Evolutionary conservation across 1,140 invertebrate genomes (phyloP).

Genomic region (Sitobion miscanthi): DNA sequence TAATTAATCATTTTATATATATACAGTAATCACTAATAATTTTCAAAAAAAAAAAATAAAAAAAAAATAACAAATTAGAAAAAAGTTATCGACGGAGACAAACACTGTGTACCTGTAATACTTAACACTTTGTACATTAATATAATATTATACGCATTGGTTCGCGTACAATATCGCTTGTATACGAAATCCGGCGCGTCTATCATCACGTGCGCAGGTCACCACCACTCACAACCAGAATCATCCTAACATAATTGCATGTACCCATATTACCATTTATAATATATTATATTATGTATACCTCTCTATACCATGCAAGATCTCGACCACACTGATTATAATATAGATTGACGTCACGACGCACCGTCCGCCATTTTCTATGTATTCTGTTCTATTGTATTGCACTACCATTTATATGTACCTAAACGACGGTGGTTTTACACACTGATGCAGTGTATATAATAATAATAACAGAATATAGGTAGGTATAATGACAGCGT

Average conservation of each 20-base stretch:
- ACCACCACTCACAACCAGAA: background rate
- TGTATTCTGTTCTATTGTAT: slow-evolving; percentile 24
- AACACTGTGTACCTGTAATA: background rate
- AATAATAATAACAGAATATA: background rate
- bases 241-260: background rate
- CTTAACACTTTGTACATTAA: background rate
- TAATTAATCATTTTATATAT: too few relatives aligned
- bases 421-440: background rate
- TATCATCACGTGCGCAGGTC: background rate
- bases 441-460: background rate
- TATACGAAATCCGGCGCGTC: background rate
- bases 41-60: too few relatives aligned
- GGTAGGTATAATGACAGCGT: slow-evolving; percentile 40
- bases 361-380: slow-evolving; percentile 30
- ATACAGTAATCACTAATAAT: too few relatives aligned
- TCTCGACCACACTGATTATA: slow-evolving; percentile 25
- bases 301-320: background rate
- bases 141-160: background rate
- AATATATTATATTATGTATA: background rate
- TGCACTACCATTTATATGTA: background rate
- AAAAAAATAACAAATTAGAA: background rate
- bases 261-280: background rate
- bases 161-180: background rate
- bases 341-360: slow-evolving; percentile 25
- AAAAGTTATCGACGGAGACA: background rate